phyloP scores from a whole-genome alignment of 2,888 invertebrate species.

The Brachyopa scutellaris region DNA sequence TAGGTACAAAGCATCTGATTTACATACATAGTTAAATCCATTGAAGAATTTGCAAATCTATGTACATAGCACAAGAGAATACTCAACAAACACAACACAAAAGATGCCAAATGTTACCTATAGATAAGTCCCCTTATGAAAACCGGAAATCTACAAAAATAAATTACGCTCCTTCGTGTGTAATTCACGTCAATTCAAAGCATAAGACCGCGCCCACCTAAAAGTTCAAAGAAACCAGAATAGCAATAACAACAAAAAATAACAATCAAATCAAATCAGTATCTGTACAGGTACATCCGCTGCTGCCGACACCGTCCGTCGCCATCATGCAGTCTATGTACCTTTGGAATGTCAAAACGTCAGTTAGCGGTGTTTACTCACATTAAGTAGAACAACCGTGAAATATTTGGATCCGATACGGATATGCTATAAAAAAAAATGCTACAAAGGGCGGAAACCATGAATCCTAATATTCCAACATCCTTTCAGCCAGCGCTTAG shows the following conservation, averaged over 20 bases:
- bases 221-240: not conserved
- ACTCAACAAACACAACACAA: not conserved
- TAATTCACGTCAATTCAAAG: conserved; percentile 1
- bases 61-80: too few relatives aligned
- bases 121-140: too few relatives aligned
- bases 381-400: conserved; percentile 63
- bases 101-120: not conserved
- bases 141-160: conserved; percentile 21
- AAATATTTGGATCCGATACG: conserved; percentile 57
- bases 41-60: not conserved
- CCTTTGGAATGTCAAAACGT: conserved; percentile 60
- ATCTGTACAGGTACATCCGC: not conserved
- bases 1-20: not conserved
- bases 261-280: conserved; percentile 48
- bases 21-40: not conserved
- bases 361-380: conserved; percentile 55
- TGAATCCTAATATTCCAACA: conserved; percentile 55
- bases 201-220: conserved; percentile 19
- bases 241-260: conserved; percentile 9
- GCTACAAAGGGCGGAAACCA: conserved; percentile 49
- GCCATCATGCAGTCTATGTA: too few relatives aligned
- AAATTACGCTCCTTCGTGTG: conserved; percentile 33
- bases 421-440: conserved; percentile 31
- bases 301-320: not conserved
- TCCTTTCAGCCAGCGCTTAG: conserved; percentile 38